Base-by-base conservation (phyloP, 92 coral and sea anemone genomes). In the Porites evermanni region DNA sequence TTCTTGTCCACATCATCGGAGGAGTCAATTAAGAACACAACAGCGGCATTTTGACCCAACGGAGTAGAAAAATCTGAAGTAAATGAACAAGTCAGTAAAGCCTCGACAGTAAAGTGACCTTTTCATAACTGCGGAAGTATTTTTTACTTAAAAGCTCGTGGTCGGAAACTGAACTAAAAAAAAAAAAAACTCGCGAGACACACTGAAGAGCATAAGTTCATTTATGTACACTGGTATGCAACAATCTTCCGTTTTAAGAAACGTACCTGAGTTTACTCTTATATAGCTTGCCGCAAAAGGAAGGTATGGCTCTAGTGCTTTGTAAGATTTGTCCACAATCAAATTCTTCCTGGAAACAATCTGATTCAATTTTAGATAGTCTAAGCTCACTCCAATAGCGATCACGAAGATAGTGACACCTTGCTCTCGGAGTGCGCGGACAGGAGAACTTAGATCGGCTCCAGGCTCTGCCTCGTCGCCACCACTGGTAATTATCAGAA, bases 1-100 rank as follows among this genome's bases (percentile, higher is more conserved):
- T 88, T 91, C 64, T 64, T 66, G 2, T 95, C 94, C 19, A 95
- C 96, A 14, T 83, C 67, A 53, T 84, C 91, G 7, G 95, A 93
- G 2, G 94, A 82, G 77, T 95, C 98, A 10, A 95, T 71, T 12
- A 93, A 83, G 84, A 95, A 95, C 52, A 93, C 84, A 52, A 95
- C 94, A 67, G 92, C 98, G 20, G 93, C 87, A 24, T 86, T 67
- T 47, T 84, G 74, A 19, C 79, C 82, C 12, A 89, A 82, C 0
- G 95, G 95, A 17, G 95, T 89, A 8, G 93, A 89, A 71, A 86
- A 85, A 77, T 92, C 95, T 92, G 79, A 66, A 56, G 16, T 0
- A 56, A 56, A 56, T 56, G 61, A 56, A 56, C 61, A 56, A 17
- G 18, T 63, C 9, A 58, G 53, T 77, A 59, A 77, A n/a, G 19